phyloP scores from a whole-genome alignment of 2,797 vertebrate species.

The Setipinna tenuifilis region DNA sequence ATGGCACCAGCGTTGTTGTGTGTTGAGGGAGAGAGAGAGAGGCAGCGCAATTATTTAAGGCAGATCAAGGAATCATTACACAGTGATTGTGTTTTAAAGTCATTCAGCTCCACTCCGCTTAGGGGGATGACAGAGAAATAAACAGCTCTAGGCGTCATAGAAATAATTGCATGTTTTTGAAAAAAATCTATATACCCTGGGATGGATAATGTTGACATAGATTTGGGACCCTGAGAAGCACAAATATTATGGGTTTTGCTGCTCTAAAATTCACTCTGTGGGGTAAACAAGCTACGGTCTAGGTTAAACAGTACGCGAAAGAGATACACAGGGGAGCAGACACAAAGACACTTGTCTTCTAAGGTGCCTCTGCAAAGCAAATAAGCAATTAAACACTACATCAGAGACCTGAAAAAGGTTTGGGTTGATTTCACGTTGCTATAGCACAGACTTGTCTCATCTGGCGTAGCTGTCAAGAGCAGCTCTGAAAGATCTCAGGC shows the following conservation, averaged over 20 bases:
- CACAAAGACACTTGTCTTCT: neutral
- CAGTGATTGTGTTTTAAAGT: constrained; percentile 40
- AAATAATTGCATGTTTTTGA: constrained; percentile 25
- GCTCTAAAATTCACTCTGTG: neutral
- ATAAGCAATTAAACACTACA: neutral
- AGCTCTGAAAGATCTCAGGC: too few species aligned
- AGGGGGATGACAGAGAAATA: neutral
- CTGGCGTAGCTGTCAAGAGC: neutral
- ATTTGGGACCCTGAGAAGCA: neutral
- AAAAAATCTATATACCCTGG: constrained; percentile 4
- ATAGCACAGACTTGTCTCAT: too few species aligned
- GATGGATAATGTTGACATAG: neutral
- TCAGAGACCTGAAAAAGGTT: neutral
- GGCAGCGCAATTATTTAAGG: constrained; percentile 56
- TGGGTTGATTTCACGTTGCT: neutral
- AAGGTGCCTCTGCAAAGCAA: neutral
- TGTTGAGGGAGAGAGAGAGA: constrained; percentile 46
- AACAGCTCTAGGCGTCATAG: neutral
- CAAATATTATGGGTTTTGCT: constrained; percentile 5
- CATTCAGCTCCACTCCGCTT: constrained; percentile 21
- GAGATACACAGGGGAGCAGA: neutral
- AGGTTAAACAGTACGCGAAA: neutral
- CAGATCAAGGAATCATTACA: constrained; percentile 55
- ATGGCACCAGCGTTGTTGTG: constrained; percentile 42
- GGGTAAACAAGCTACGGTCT: neutral